These are phyloP conservation scores for Paraplagusia blochii DNA, from an alignment of 2,113 vertebrate genomes.

Conservation along the genomic window DNA sequence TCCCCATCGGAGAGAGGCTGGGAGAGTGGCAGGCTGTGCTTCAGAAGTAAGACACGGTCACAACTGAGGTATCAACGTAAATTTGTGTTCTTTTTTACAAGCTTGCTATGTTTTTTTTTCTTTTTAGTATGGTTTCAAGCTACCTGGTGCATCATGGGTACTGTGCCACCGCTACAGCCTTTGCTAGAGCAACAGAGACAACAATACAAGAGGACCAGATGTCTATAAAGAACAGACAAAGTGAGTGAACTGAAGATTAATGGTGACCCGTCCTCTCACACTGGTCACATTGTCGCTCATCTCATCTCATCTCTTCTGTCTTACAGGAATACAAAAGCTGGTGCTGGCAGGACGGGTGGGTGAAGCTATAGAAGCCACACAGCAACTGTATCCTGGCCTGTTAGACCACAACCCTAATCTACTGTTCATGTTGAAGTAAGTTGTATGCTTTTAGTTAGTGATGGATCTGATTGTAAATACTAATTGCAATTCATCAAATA, in stretches of 20 bases:
- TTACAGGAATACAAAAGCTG: slow-evolving; percentile 94
- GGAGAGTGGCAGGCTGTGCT: slow-evolving; percentile 97
- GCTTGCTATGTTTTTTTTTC: background rate
- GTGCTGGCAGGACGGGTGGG: slow-evolving; percentile 95
- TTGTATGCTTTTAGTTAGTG: slow-evolving; percentile 7
- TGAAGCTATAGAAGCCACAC: slow-evolving; percentile 94
- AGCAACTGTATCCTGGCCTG: slow-evolving; percentile 92
- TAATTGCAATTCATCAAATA: too few species aligned
- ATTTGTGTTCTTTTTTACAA: background rate
- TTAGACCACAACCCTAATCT: slow-evolving; percentile 96
- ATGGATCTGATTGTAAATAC: too few species aligned
- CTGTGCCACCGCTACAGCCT: slow-evolving; percentile 94
- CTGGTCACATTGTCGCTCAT: background rate
- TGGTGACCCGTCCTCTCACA: background rate
- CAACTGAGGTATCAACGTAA: background rate
- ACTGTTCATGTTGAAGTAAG: slow-evolving; percentile 99
- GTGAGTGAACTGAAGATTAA: slow-evolving; percentile 73
- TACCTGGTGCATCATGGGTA: slow-evolving; percentile 99
- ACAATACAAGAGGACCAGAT: slow-evolving; percentile 95
- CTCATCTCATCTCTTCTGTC: slow-evolving; percentile 23
- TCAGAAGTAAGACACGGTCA: slow-evolving; percentile 85
- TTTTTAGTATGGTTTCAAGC: slow-evolving; percentile 91
- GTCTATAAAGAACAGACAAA: slow-evolving; percentile 98
- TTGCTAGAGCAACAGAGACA: slow-evolving; percentile 93
- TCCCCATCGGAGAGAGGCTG: slow-evolving; percentile 92